Evolutionary conservation across 2,113 vertebrate genomes (phyloP).

Genomic region (Epinephelus moara): DNA sequence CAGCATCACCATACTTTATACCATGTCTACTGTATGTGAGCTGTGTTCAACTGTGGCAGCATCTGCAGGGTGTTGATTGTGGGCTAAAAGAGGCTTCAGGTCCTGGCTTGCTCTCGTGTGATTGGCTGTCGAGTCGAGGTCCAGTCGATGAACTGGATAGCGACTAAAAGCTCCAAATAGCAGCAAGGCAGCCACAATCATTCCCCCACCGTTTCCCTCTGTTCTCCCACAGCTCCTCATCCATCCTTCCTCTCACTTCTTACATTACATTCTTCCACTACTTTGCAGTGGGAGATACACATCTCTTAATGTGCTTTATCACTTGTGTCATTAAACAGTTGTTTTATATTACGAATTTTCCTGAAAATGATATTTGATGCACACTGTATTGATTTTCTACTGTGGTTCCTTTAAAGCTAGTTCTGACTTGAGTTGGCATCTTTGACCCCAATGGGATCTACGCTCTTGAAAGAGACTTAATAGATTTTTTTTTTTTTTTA

Average conservation of each 20-base stretch:
- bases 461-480: not conserved
- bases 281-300: not conserved
- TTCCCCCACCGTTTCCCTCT: conserved; percentile 23
- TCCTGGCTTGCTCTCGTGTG: conserved; percentile 44
- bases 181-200: conserved; percentile 68
- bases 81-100: conserved; percentile 76
- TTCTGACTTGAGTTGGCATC: not conserved
- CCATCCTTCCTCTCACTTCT: conserved; percentile 20
- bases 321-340: not conserved
- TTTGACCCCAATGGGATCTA: conserved; percentile 3
- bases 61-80: conserved; percentile 86
- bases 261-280: not conserved
- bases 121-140: conserved; percentile 68
- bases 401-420: conserved; percentile 11
- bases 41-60: conserved; percentile 62
- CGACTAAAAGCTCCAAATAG: conserved; percentile 79
- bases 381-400: conserved; percentile 9
- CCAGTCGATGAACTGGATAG: conserved; percentile 80
- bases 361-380: conserved; percentile 3
- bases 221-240: conserved; percentile 29
- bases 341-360: conserved; percentile 11
- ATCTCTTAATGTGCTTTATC: not conserved
- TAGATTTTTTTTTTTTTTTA: not conserved
- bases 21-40: conserved; percentile 54
- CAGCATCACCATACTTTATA: conserved; percentile 31